Evolutionary conservation across 2,888 invertebrate genomes (phyloP), one percentile per base, ranked within the genome.

Genomic region (Melanargia galathea): DNA sequence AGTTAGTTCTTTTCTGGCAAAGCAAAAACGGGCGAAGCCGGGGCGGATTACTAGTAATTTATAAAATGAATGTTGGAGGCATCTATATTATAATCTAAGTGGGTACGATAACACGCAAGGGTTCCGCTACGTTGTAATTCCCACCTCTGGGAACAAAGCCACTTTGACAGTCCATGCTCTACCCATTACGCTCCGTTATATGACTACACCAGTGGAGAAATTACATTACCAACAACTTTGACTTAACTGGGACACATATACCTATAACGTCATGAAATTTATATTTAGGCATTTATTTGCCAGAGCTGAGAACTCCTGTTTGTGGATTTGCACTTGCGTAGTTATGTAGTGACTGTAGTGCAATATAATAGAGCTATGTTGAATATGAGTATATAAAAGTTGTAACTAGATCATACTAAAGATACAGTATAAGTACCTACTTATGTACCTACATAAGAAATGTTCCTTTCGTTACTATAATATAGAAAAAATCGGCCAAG

Each of bases 131-230:
- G 58, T 18, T 64, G 57, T 64, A 64, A 68, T 66, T 64, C 68
- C 64, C 66, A 68, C 66, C 64, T 68, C 66, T 68, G 67, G 65
- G 67, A 68, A 64, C 55, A 65, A 60, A 64, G 45, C 58, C 57
- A 66, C 66, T 66, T 55, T 63, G 58, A 67, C 54, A 62, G 62
- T 61, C 57, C 62, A 46, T 62, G 62, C 63, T 64, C 55, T 38
- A 33, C 46, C 58, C 38, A 64, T 62, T 67, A 62, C 46, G 30
- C 30, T 18, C 66, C 62, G 66, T 64, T 64, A 62, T 35, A 57
- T 40, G 48, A 58, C 30, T 35, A 45, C 35, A 16, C 16, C 48
- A 20, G 35, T 8, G 7, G 57, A 48, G 57, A 58, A 48, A 35
- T 57, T 45, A 30, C 45, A 33, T 33, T 58, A 58, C 6, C 33